Percentiles rank a stretch among this genome's conserved stretches.
phyloP scores from a whole-genome alignment of 2,113 vertebrate species.

The Mesoclemmys tuberculata region DNA sequence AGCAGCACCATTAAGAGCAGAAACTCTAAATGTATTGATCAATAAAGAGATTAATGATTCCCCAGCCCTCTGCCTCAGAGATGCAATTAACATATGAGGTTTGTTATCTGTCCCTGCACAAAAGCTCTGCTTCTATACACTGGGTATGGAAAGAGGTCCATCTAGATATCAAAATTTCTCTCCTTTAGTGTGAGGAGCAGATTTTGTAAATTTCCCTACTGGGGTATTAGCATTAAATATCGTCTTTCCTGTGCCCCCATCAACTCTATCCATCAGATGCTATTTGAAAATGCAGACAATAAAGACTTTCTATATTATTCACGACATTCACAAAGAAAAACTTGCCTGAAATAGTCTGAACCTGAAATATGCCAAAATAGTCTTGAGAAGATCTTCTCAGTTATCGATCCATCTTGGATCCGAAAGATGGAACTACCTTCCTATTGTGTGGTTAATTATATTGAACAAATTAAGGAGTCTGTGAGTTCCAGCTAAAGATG shows the following conservation, averaged over 20 bases:
- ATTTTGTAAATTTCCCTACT: not conserved
- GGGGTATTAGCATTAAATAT: conserved; percentile 16
- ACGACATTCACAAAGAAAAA: not conserved
- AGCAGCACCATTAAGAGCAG: conserved; percentile 31
- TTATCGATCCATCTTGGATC: not conserved
- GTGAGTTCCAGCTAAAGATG: conserved; percentile 6
- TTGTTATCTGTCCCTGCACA: conserved; percentile 60
- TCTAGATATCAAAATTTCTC: conserved; percentile 62
- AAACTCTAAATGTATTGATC: conserved; percentile 60
- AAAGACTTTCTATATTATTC: not conserved
- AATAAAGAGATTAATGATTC: conserved; percentile 68
- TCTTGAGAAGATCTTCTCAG: conserved; percentile 29
- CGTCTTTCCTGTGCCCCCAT: conserved; percentile 46
- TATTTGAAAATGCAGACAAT: not conserved
- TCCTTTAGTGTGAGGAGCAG: conserved; percentile 47
- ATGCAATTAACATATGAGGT: not conserved
- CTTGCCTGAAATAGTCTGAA: not conserved
- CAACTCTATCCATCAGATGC: conserved; percentile 56
- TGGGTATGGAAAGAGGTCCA: conserved; percentile 54
- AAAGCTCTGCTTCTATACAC: conserved; percentile 57
- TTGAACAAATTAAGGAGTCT: not conserved
- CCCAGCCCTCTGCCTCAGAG: conserved; percentile 55
- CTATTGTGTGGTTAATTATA: not conserved
- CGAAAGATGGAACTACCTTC: not conserved
- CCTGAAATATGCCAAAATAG: conserved; percentile 7